Evolutionary conservation across 2,797 vertebrate genomes (phyloP).

Genomic region (Orestias chungarensis): DNA sequence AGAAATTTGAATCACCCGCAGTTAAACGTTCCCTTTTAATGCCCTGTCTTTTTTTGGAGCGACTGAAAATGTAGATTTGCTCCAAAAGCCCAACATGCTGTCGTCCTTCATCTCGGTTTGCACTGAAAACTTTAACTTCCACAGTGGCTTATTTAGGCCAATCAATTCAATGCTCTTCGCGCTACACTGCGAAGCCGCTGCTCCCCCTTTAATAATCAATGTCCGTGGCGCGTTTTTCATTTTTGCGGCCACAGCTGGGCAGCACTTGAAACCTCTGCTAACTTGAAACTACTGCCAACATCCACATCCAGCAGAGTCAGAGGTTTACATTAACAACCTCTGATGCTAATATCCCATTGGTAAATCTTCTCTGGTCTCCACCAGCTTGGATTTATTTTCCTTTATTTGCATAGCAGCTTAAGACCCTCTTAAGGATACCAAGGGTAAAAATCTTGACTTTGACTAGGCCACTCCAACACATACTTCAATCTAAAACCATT

Average conservation of each 20-base stretch:
- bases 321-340: neutral
- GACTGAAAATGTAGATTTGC: no score
- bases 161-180: constrained; percentile 7
- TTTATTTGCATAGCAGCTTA: neutral
- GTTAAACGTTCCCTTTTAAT: neutral
- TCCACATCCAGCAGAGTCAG: neutral
- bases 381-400: neutral
- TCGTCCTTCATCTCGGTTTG: neutral
- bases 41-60: no score
- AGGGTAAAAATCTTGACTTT: neutral
- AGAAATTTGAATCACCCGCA: neutral
- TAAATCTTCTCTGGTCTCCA: neutral
- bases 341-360: no score
- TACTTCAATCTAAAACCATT: neutral
- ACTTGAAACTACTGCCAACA: neutral
- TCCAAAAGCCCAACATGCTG: neutral
- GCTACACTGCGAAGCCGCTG: neutral
- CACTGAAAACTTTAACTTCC: neutral
- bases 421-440: no score
- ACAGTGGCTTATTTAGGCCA: constrained; percentile 3
- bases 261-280: neutral
- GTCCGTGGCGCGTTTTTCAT: no score
- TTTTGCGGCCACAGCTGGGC: neutral
- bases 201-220: constrained; percentile 1
- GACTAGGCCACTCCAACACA: neutral